Evolutionary conservation across 2,113 vertebrate genomes (phyloP), one percentile per base, ranked within the genome.

Genomic region (Pachypanchax playfairii): DNA sequence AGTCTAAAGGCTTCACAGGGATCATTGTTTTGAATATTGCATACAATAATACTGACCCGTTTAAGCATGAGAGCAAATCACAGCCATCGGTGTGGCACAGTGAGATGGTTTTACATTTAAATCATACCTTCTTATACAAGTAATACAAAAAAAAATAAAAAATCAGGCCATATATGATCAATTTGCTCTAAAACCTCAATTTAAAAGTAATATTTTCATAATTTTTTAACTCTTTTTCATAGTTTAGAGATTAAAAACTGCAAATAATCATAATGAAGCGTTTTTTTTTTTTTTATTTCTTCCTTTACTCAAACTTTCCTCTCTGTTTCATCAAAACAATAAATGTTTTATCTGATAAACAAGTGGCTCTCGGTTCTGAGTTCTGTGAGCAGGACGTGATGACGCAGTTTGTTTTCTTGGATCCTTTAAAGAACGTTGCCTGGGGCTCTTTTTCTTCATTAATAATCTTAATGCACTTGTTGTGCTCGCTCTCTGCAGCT

Each of bases 401-500:
- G 26, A 4, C 42, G n/a, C 12, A 56, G 6, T 7, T 43, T 6
- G n/a, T n/a, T n/a, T n/a, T n/a, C n/a, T 29, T 12, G 14, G 28
- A 42, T 57, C 59, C 20, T 9, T 26, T 14, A 36, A 33, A 6
- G 21, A 58, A 21, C 3, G 17, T 36, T 25, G 43, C 58, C 59
- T 59, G 20, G 26, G 15, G 18, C 3, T 1, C 18, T 35, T 50
- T 35, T 54, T 25, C 4, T 55, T 57, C 28, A 66, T 67, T 39
- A 66, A 42, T 57, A 48, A 56, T 47, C 52, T 35, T 26, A 42
- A 39, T 35, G 15, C 14, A 36, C 20, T 59, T 33, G 28, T 24
- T 56, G 11, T 38, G 36, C n/a, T 51, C 31, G 39, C 47, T 53
- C 33, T 47, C 29, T n/a, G n/a, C 42, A 41, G 63, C 68, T 68